Conservation (phyloP, 2,797 vertebrate genomes). For the Carapus acus region DNA sequence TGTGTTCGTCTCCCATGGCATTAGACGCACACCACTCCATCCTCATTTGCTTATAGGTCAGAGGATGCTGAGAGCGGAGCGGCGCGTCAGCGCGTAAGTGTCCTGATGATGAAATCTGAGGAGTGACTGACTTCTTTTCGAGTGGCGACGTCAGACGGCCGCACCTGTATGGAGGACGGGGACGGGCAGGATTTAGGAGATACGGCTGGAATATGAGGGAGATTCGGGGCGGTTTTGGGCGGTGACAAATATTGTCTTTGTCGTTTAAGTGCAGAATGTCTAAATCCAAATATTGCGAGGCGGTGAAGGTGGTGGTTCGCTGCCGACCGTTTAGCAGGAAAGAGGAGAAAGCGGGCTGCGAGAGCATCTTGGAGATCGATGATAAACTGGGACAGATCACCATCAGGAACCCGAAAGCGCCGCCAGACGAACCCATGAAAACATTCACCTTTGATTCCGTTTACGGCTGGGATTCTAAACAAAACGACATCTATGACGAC, state of each 20-base stretch:
- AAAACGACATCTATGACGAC: conserved; percentile 88
- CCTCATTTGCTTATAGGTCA: conserved; percentile 17
- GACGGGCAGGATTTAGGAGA: conserved; percentile 19
- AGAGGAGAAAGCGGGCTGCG: conserved; percentile 74
- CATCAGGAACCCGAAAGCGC: conserved; percentile 80
- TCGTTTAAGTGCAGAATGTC: conserved; percentile 60
- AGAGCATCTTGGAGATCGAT: conserved; percentile 83
- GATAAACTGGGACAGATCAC: conserved; percentile 88
- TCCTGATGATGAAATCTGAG: conserved; percentile 4
- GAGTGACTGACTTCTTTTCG: conserved; percentile 1
- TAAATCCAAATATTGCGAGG: conserved; percentile 77
- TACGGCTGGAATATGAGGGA: conserved; percentile 15
- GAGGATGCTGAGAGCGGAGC: conserved; percentile 39
- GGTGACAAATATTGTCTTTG: conserved; percentile 6
- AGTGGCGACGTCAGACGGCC: background rate
- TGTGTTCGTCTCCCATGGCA: background rate
- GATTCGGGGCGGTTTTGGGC: conserved; percentile 8
- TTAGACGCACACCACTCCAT: conserved; percentile 25
- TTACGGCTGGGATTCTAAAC: conserved; percentile 82
- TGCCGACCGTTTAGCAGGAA: conserved; percentile 85
- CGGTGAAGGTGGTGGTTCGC: conserved; percentile 92
- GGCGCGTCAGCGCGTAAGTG: conserved; percentile 13
- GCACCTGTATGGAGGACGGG: conserved; percentile 29
- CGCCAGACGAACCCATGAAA: conserved; percentile 83
- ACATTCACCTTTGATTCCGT: conserved; percentile 94